Evolutionary conservation across 2,797 vertebrate species (phyloP), one percentile per base, ranked within the genome.

Genomic region (Sebastes itinus): DNA sequence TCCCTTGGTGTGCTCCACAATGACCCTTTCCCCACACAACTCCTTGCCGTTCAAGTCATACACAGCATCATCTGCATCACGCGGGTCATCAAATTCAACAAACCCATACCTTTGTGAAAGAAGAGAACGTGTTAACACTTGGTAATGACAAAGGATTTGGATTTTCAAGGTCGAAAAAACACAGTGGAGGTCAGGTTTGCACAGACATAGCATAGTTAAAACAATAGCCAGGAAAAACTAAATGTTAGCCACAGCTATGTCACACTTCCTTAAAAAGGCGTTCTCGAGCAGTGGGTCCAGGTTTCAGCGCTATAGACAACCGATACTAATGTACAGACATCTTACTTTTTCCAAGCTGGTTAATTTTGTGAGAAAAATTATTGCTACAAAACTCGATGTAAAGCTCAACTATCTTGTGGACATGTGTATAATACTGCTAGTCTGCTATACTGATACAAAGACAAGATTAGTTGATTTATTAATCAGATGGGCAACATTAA

Each of bases 11-110:
- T 99, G 98, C 87, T 99, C 98, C 90, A 99, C 98, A 46, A 99
- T 98, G 83, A 99, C 98, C 84, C 98, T 92, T 84, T 99, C 98
- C 49, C 98, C 98, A 86, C 98, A 99, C 78, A 99, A 94, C 92
- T 99, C 98, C 88, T 98, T 98, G 72, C 98, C 98, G 9, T 99
- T 99, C 77, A 99, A 96, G 91, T 99, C 98, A 78, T 99, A 99
- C 52, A 99, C 98, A 0, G 98, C 98, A 86, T 99, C 98, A 9
- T 99, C 98, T 4, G 98, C 98, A 60, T 99, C 98, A 4, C 98
- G 97, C 73, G 98, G 96, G 88, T 99, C 98, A 78, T 99, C 98
- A 38, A 99, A 99, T 88, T 99, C 98, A 83, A 99, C 98, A 92
- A 99, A 99, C 71, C 98, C 98, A 2, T 99, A 99, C 81, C 98